Conservation (phyloP, 2,113 vertebrate genomes). For the Dromaius novaehollandiae region DNA sequence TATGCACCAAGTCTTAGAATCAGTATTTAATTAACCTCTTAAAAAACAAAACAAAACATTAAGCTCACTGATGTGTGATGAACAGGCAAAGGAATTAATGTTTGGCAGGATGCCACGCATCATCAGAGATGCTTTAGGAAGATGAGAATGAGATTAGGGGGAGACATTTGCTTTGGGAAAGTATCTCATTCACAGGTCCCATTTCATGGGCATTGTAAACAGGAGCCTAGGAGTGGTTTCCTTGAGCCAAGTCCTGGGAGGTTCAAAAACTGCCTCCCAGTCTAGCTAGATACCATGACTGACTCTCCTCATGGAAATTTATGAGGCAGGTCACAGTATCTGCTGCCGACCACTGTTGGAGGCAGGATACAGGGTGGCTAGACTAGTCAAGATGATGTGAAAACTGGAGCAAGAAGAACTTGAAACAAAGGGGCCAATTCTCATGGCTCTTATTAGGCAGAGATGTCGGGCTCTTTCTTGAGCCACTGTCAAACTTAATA, state of each 20-base stretch:
- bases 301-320: neutral
- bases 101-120: neutral
- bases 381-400: neutral
- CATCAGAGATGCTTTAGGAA: neutral
- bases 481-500: neutral
- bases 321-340: neutral
- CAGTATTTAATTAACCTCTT: slow-evolving; percentile 47
- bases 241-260: neutral
- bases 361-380: neutral
- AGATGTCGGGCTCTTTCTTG: neutral
- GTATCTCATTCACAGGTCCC: neutral
- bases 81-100: neutral
- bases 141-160: neutral
- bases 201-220: neutral
- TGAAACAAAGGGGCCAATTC: neutral
- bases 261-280: neutral
- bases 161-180: neutral
- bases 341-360: neutral
- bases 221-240: neutral
- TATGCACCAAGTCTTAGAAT: neutral
- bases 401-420: neutral
- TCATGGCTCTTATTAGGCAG: neutral
- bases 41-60: neutral
- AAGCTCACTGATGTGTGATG: neutral
- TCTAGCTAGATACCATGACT: neutral